Base-by-base conservation (phyloP, 2,888 invertebrate genomes). In the Notocelia uddmanniana region DNA sequence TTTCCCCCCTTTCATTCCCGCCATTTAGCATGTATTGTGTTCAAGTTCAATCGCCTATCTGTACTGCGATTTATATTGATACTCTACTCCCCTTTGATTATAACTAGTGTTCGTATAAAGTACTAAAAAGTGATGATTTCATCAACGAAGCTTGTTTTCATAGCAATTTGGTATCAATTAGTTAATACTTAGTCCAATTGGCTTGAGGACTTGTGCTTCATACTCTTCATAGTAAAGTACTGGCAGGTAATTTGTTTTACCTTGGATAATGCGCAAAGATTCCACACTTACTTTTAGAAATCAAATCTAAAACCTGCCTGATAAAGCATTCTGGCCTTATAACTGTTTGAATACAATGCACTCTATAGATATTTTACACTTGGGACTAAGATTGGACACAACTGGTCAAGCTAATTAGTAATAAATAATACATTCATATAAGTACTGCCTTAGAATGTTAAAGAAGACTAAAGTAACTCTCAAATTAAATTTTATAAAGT, bases 1-100 rank as follows among this genome's bases (percentile, higher is more conserved):
- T 76, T 75, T 72, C 70, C 76, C 78, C 74, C 74, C 75, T 74
- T 70, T 67, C 41, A 31, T 73, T 73, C 62, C 59, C 74, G 75
- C 74, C 69, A 69, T 73, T 75, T 55, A 68, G 62, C 67, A 68
- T 57, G 45, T 48, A 66, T 73, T 67, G 69, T 60, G 45, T 34
- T 34, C 23, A n/a, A 19, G 45, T 34, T 34, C 23, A n/a, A 19
- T 50, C 34, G 26, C 13, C 59, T 54, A 31, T 68, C 67, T 57
- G 31, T 71, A 62, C 13, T 23, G 37, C 13, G 19, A 50, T 45
- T 60, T 72, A 67, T 62, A 37, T 62, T 15, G 45, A 55, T 41
- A 13, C 19, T 55, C 13, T 41, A 15, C 50, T 67, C 54, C 72
- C 55, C 60, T 62, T 15, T 15, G 62, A 13, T 26, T 21, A 19